Base-by-base conservation (phyloP, 2,888 invertebrate genomes). In the Harmothoe impar region DNA sequence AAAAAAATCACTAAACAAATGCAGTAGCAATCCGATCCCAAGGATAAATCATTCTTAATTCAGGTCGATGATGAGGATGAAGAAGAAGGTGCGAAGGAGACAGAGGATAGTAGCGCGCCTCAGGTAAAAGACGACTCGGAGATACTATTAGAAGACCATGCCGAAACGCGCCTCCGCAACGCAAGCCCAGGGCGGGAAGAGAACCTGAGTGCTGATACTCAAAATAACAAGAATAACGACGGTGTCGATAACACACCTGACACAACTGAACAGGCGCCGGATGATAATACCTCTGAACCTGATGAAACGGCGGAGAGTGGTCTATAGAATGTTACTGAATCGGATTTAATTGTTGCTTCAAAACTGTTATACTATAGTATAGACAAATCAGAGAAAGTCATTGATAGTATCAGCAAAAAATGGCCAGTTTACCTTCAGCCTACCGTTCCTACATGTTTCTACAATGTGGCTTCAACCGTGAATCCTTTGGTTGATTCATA, bases 21-120 rank as follows among this genome's bases (percentile, higher is more conserved):
- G n/a, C n/a, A n/a, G n/a, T n/a, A n/a, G n/a, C n/a, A n/a, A n/a
- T n/a, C n/a, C n/a, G n/a, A 62, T 62, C 20, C 62, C 20, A 62
- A 62, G 3, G 43, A 7, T 3, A 10, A 7, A 43, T 43, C 7
- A 62, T 20, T 62, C 62, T 7, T 62, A 62, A 62, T 20, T 62
- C 86, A 86, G 86, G 86, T 86, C 25, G 86, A 86, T 29, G 56
- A 54, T 54, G 86, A 86, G 0, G 56, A 56, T 31, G 86, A 86
- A 29, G 54, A 86, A 20, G 56, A 86, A 0, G 29, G 29, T 20
- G 86, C 7, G 5, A 20, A 25, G 7, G 86, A 86, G 86, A 86
- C 56, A 25, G 86, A 86, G 54, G 56, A 86, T 25, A 33, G 54
- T n/a, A 54, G 31, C 12, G 56, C 31, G 3, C 54, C 54, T 3